phyloP scores from a whole-genome alignment of 2,113 vertebrate genomes.

The Grantiella picta region DNA sequence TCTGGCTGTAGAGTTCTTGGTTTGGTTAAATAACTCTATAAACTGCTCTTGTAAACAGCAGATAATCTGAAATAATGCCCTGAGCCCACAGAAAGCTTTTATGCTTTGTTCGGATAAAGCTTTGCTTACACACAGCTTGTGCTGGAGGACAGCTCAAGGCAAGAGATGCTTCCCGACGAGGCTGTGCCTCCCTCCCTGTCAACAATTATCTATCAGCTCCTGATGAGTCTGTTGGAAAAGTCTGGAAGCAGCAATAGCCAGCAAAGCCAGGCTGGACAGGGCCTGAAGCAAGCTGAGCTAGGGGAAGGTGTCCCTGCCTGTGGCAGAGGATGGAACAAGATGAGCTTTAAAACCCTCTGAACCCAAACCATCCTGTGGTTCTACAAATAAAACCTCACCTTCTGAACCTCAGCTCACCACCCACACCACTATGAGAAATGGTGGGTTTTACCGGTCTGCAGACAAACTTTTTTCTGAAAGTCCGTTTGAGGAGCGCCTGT shows the following conservation, averaged over 20 bases:
- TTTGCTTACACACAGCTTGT: not conserved
- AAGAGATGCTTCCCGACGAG: not conserved
- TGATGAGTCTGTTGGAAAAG: not conserved
- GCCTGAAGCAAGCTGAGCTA: not conserved
- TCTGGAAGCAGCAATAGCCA: not conserved
- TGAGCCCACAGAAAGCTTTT: not conserved
- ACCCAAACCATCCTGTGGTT: not conserved
- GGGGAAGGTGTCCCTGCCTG: not conserved
- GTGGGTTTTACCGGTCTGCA: not conserved
- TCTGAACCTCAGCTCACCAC: not conserved
- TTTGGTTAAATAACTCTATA: not conserved
- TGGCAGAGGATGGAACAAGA: not conserved
- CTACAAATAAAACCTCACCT: not conserved
- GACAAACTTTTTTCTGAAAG: not conserved
- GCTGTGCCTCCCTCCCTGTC: not conserved
- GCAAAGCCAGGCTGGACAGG: not conserved
- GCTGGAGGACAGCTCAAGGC: not conserved
- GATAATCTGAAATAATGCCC: not conserved
- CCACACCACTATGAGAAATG: not conserved
- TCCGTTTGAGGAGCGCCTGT: not conserved
- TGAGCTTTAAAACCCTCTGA: not conserved
- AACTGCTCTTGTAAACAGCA: not conserved
- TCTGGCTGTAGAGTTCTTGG: not conserved
- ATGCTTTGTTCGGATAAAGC: constrained; percentile 1
- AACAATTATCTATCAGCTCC: not conserved